These are phyloP conservation scores for Liasis olivaceus DNA, from an alignment of 2,797 vertebrate genomes.

Conservation along the genomic window DNA sequence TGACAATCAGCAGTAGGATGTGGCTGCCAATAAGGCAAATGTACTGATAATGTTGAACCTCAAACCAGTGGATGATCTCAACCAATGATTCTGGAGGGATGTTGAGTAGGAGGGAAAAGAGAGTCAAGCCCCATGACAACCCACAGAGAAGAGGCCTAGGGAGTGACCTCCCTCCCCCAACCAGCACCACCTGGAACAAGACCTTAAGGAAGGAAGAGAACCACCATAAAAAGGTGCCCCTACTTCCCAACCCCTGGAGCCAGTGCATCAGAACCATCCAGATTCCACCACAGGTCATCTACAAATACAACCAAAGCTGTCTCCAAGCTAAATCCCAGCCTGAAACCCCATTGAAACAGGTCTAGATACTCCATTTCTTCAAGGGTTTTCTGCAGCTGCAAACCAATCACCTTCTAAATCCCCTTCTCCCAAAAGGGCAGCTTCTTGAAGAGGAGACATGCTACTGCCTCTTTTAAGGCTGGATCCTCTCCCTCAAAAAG, in stretches of 20 bases:
- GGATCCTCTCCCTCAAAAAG: not conserved
- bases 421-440: not conserved
- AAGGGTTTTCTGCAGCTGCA: not conserved
- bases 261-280: not conserved
- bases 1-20: not conserved
- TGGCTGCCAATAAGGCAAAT: not conserved
- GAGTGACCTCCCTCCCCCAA: not conserved
- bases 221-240: not conserved
- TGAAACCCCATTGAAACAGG: not conserved
- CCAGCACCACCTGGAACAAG: not conserved
- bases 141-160: not conserved
- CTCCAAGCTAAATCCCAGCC: not conserved
- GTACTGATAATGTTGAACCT: not conserved
- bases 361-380: not conserved
- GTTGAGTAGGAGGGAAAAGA: not conserved
- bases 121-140: not conserved
- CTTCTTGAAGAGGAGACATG: not conserved
- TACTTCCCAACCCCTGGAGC: not conserved
- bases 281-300: not conserved
- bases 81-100: not conserved
- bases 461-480: not conserved
- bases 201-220: not conserved
- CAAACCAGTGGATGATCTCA: not conserved
- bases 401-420: not conserved
- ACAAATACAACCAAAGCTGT: not conserved